Percentiles rank a stretch among this genome's conserved stretches.
Evolutionary conservation across 1,140 invertebrate genomes (phyloP).

Genomic region (Lepidostoma basale): DNA sequence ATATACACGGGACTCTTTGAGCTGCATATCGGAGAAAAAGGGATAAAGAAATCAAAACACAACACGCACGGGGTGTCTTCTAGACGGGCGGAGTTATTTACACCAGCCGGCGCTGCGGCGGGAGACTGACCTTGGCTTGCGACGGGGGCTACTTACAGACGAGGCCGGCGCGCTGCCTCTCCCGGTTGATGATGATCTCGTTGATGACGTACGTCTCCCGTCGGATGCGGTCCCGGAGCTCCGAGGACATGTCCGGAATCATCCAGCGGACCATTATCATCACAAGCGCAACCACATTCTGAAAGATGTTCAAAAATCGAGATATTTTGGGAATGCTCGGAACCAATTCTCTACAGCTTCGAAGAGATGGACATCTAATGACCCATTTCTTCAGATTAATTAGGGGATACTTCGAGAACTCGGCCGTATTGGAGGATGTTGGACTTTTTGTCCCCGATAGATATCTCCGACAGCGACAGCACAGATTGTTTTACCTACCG

Average conservation of each 20-base stretch:
- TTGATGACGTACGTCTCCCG: conserved; percentile 88
- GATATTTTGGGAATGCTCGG: no score
- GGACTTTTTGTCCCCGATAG: no score
- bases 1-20: no score
- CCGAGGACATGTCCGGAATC: conserved; percentile 83
- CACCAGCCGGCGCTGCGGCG: neutral
- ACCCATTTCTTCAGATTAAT: no score
- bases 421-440: no score
- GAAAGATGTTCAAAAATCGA: conserved; percentile 52
- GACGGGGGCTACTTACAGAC: conserved; percentile 32
- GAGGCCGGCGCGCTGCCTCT: conserved; percentile 65
- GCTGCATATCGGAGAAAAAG: neutral
- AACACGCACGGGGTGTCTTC: neutral
- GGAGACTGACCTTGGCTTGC: neutral
- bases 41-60: neutral
- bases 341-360: no score
- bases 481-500: no score
- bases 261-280: conserved; percentile 85
- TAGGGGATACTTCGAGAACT: no score
- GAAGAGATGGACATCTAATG: no score
- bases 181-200: conserved; percentile 86
- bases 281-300: conserved; percentile 84
- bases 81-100: neutral
- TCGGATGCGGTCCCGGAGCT: conserved; percentile 78
- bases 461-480: no score